A percentile compares a stretch with the other conserved stretches of the same genome.
phyloP scores from a whole-genome alignment of 2,113 vertebrate genomes.

The Vulpes vulpes region DNA sequence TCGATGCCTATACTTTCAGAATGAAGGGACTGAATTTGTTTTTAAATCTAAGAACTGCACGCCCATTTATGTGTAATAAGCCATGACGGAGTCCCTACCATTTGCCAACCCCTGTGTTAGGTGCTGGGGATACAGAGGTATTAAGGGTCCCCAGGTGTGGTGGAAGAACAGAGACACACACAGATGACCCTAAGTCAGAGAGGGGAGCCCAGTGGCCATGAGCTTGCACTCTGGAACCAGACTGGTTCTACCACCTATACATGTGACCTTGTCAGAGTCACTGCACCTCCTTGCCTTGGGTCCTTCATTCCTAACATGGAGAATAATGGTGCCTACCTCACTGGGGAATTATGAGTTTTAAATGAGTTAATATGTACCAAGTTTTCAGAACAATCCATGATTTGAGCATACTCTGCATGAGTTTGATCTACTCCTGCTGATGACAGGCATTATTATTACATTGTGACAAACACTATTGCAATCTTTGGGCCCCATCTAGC shows the following conservation, averaged over 20 bases:
- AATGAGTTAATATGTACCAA: background rate
- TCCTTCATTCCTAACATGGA: background rate
- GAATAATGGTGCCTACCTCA: background rate
- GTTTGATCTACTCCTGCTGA: no score
- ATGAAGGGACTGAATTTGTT: background rate
- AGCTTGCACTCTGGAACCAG: background rate
- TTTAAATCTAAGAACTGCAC: background rate
- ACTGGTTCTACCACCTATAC: background rate
- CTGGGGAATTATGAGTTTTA: background rate
- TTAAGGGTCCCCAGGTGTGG: background rate
- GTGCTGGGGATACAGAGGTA: background rate
- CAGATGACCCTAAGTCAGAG: background rate
- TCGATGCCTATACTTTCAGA: background rate
- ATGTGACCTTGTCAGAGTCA: background rate
- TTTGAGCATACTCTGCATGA: background rate
- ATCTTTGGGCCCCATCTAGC: background rate
- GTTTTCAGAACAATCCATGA: background rate
- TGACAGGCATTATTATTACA: rapidly evolving
- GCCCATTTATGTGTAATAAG: background rate
- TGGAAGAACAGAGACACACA: background rate
- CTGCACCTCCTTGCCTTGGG: background rate
- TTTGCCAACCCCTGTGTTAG: no score
- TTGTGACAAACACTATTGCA: background rate
- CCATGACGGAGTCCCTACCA: background rate
- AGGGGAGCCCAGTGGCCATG: background rate